Evolutionary conservation across 2,113 vertebrate genomes (phyloP), one percentile per base, ranked within the genome.

Genomic region (Peucedramus taeniatus): DNA sequence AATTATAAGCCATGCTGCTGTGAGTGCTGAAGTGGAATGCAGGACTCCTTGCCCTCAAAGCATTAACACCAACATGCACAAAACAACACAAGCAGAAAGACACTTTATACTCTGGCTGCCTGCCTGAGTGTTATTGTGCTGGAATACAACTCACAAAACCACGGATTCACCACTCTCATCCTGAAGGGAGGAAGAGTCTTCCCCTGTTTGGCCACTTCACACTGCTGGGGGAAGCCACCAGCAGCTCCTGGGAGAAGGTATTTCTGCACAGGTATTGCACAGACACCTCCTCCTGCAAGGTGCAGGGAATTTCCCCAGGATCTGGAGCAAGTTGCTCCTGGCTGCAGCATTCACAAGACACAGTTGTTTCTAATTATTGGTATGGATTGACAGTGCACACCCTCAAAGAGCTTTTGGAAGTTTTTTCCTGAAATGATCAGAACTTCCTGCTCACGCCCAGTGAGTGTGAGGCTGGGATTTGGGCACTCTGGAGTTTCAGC

Each of bases 391-490:
- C 12, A 82, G 14, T 17, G 12, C 11, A 65, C 10, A 61, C 23
- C 44, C 70, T 60, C 16, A 24, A 3, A 59, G 56, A 42, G 11
- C 17, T 86, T 50, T 21, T 54, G 14, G 22, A 63, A 85, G 16
- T 8, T 59, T 90, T 78, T 80, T 80, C 45, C 37, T 63, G 53
- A 68, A 85, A 19, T 14, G 2, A 83, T 33, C 35, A 68, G 23
- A 75, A 15, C 26, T 63, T 44, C 28, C 9, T 82, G 19, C 39
- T 59, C 35, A 15, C 0, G 0, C 6, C 10, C 37, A 47, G 0
- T 11, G 42, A 20, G 6, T 2, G 6, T 16, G 33, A 50, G 14
- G 23, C 45, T 88, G 23, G 15, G 45, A 84, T 60, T 78, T 24
- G 57, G 22, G 47, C 33, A 54, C 18, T 8, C 1, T 50, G 23